Conservation (phyloP, 2,113 vertebrate species). For the Fulica atra region DNA sequence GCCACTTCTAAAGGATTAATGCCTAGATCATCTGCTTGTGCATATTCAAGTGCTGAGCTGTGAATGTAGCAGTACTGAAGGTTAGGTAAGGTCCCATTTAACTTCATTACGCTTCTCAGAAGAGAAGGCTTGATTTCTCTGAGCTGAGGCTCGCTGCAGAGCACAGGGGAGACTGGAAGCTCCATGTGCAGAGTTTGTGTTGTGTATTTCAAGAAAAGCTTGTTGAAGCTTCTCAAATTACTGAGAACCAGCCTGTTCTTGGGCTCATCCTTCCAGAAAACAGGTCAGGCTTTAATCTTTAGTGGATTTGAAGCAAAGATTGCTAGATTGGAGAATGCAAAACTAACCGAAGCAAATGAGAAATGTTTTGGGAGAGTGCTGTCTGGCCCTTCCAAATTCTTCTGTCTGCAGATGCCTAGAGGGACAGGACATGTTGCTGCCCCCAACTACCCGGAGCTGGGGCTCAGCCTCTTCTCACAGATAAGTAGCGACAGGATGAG, state of each 20-base stretch:
- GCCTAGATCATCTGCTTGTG: not conserved
- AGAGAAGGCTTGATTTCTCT: not conserved
- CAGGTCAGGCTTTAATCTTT: not conserved
- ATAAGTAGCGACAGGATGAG: too few relatives aligned
- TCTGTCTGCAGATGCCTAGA: not conserved
- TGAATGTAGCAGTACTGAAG: not conserved
- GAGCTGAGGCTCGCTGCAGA: not conserved
- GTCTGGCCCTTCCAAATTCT: not conserved
- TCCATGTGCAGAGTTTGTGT: not conserved
- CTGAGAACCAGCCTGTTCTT: not conserved
- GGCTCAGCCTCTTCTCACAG: too few relatives aligned
- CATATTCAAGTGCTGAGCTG: not conserved
- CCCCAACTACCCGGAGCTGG: too few relatives aligned
- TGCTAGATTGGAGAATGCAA: not conserved
- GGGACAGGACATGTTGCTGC: too few relatives aligned
- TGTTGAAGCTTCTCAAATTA: not conserved
- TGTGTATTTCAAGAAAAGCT: not conserved
- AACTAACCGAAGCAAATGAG: not conserved
- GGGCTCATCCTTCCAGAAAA: not conserved
- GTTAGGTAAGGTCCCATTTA: not conserved
- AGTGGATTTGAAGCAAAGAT: not conserved
- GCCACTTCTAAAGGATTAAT: not conserved
- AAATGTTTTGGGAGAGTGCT: not conserved
- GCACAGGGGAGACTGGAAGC: not conserved
- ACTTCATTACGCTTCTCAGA: not conserved